Evolutionary conservation across 1,140 invertebrate genomes (phyloP).

Genomic region (Pseudobourletiella spinata): DNA sequence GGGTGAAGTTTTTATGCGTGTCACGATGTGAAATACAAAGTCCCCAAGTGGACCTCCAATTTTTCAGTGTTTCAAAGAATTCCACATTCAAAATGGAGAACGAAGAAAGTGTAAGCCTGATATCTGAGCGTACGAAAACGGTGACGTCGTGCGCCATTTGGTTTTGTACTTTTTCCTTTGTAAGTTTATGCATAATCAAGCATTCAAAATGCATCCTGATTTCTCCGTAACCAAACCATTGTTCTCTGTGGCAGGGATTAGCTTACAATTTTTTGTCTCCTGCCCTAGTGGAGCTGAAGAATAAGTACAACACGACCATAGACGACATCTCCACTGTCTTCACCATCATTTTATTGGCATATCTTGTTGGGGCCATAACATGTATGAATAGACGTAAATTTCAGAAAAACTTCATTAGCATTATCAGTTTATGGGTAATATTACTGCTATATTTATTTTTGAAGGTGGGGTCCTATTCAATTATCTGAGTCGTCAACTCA

Average conservation of each 20-base stretch:
- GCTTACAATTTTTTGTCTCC: constrained; percentile 6
- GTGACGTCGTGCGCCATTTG: neutral
- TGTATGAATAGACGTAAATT: constrained; percentile 2
- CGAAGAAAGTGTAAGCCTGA: too few species aligned
- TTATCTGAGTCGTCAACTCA: constrained; percentile 7
- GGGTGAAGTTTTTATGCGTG: too few species aligned
- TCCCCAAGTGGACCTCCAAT: too few species aligned
- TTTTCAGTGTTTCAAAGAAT: too few species aligned
- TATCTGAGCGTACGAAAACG: too few species aligned
- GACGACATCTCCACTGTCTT: constrained; percentile 1
- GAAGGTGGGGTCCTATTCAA: constrained; percentile 14
- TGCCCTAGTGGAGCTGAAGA: neutral
- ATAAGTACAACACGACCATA: constrained; percentile 1
- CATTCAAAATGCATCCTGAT: neutral
- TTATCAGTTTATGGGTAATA: too few species aligned
- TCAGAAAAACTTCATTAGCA: neutral
- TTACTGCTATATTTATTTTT: neutral
- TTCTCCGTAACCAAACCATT: neutral
- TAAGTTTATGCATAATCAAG: neutral
- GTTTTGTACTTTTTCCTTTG: neutral
- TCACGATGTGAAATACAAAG: too few species aligned
- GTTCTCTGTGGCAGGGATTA: neutral
- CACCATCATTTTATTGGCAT: neutral
- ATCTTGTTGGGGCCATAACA: neutral
- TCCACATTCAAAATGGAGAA: too few species aligned